Conservation (phyloP, 2,797 vertebrate species). For the Epinephelus malabaricus region DNA sequence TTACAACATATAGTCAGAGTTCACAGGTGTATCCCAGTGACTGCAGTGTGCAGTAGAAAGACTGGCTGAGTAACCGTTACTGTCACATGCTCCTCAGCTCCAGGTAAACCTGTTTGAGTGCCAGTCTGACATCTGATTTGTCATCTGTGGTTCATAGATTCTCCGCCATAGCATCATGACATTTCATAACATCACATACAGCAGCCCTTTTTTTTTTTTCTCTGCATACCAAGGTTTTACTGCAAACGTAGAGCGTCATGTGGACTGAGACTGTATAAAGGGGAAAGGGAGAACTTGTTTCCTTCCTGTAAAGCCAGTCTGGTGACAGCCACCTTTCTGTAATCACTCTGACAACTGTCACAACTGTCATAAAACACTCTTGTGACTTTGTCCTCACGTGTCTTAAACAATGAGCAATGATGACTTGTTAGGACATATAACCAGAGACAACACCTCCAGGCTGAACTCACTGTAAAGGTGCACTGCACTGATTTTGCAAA, state of each 20-base stretch:
- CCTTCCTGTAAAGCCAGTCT: conserved; percentile 55
- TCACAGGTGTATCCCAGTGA: neutral
- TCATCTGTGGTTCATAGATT: conserved; percentile 14
- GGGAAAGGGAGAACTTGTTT: neutral
- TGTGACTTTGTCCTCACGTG: conserved; percentile 50
- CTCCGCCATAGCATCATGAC: conserved; percentile 34
- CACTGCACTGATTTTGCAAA: neutral
- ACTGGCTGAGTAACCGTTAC: conserved; percentile 19
- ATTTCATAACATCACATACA: conserved; percentile 5
- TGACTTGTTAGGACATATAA: conserved; percentile 25
- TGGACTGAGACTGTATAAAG: conserved; percentile 3
- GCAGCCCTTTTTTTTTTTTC: neutral
- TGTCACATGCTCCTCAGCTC: conserved; percentile 45
- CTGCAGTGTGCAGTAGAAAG: neutral
- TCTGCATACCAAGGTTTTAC: neutral
- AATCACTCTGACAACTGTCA: conserved; percentile 7
- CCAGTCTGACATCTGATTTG: neutral
- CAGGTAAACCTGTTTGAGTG: conserved; percentile 64
- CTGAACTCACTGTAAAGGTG: conserved; percentile 7
- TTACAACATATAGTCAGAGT: no score
- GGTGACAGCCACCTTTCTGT: conserved; percentile 43
- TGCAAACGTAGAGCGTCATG: conserved; percentile 35
- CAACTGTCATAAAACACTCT: conserved; percentile 23
- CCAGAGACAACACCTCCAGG: no score
- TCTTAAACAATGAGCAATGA: neutral